phyloP scores from a whole-genome alignment of 2,113 vertebrate genomes.

The Ophthalmolycus amberensis region DNA sequence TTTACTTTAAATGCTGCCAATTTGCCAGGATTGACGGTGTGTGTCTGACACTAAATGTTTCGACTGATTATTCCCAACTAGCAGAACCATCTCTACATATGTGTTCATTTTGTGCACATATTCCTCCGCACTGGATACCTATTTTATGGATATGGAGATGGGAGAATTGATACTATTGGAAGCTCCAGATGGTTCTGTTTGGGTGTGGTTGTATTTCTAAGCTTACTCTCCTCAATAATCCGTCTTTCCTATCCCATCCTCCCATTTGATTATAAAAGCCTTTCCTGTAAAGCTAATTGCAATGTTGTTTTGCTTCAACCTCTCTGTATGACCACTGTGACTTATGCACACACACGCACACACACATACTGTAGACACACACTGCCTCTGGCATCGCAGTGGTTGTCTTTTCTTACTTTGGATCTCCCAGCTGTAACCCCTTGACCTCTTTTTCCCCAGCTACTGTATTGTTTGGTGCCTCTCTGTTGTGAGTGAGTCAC shows the following conservation, averaged over 20 bases:
- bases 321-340: slow-evolving; percentile 10
- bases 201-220: neutral
- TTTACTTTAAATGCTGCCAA: slow-evolving; percentile 56
- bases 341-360: slow-evolving; percentile 3
- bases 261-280: neutral
- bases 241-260: neutral
- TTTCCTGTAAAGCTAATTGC: slow-evolving; percentile 35
- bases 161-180: slow-evolving; percentile 1
- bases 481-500: slow-evolving; percentile 62
- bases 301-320: slow-evolving; percentile 33
- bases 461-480: slow-evolving; percentile 45
- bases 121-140: neutral
- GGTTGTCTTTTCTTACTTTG: slow-evolving; percentile 35
- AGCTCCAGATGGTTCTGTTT: neutral
- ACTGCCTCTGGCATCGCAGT: slow-evolving; percentile 16
- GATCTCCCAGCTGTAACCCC: slow-evolving; percentile 46
- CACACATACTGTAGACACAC: slow-evolving; percentile 21
- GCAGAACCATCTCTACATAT: neutral
- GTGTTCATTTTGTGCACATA: neutral
- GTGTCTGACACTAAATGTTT: slow-evolving; percentile 28
- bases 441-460: slow-evolving; percentile 46
- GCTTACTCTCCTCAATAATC: neutral
- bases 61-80: slow-evolving; percentile 2
- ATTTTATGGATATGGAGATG: neutral
- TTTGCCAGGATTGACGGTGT: slow-evolving; percentile 47